Percentiles rank a stretch among this genome's conserved stretches.
Conservation (phyloP, 1,140 invertebrate species). For the Muscidifurax raptorellus region DNA sequence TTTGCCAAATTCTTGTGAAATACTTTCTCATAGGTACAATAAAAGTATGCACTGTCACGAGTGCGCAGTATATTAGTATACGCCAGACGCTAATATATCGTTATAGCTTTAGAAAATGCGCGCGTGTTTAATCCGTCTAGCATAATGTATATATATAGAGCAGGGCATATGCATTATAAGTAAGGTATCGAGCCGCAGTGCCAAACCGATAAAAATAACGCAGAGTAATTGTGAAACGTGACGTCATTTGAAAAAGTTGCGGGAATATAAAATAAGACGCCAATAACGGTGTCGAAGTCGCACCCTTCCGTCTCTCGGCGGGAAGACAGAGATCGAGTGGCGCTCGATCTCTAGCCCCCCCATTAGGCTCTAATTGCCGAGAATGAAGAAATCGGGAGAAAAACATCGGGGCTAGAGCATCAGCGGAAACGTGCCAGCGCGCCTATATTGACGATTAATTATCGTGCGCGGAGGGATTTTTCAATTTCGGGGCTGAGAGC, state of each 20-base stretch:
- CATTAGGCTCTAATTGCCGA: constrained; percentile 5
- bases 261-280: background rate
- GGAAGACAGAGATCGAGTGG: constrained; percentile 23
- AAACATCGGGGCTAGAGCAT: background rate
- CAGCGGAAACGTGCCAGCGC: background rate
- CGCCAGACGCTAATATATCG: constrained; percentile 8
- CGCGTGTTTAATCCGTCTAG: background rate
- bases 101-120: background rate
- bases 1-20: background rate
- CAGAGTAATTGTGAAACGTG: constrained; percentile 5
- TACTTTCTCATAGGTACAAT: background rate
- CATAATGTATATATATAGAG: too few species aligned
- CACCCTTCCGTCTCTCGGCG: background rate
- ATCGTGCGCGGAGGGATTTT: background rate
- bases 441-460: constrained; percentile 37
- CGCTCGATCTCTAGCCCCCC: background rate
- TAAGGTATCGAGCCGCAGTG: constrained; percentile 18
- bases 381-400: background rate
- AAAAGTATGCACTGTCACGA: constrained; percentile 4
- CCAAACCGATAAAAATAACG: constrained; percentile 50
- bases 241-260: background rate
- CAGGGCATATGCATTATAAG: too few species aligned
- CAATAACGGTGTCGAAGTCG: too few species aligned
- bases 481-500: background rate
- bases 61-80: too few species aligned